Percentiles rank a stretch among this genome's conserved stretches.
Conservation (phyloP, 2,888 invertebrate species). For the Cosmia pyralina region DNA sequence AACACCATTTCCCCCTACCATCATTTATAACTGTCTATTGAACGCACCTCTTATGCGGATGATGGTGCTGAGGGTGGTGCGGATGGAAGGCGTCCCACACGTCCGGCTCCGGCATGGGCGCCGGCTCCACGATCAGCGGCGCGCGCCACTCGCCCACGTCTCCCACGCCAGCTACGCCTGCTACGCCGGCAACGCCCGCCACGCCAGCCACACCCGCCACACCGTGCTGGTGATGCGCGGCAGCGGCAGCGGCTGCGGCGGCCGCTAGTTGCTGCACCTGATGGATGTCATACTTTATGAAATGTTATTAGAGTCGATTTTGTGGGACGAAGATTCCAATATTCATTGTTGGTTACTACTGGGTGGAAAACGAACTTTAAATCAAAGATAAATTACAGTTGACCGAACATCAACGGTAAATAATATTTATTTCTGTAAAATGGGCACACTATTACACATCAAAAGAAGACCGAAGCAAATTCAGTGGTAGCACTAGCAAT, state of each 20-base stretch:
- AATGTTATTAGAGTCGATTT: constrained; percentile 40
- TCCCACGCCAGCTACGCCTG: constrained; percentile 90
- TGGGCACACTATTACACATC: no score
- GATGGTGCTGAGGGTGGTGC: constrained; percentile 80
- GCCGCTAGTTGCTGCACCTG: constrained; percentile 95
- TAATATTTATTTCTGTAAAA: no score
- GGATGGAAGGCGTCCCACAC: constrained; percentile 84
- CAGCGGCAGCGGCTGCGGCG: constrained; percentile 94
- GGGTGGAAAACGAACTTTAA: neutral
- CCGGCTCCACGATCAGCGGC: constrained; percentile 95
- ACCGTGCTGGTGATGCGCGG: constrained; percentile 94
- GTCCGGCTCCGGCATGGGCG: constrained; percentile 85
- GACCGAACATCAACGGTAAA: neutral
- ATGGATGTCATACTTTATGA: constrained; percentile 45
- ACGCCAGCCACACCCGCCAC: constrained; percentile 71
- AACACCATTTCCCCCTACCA: neutral
- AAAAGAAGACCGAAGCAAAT: no score
- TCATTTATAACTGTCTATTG: rapidly evolving
- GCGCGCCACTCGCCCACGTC: constrained; percentile 93
- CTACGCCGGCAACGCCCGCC: constrained; percentile 85
- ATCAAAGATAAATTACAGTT: neutral
- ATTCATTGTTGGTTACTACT: neutral
- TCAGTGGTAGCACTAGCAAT: no score
- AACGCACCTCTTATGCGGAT: constrained; percentile 82
- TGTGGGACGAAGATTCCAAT: neutral